phyloP scores from a whole-genome alignment of 2,113 vertebrate genomes.

The Chloropsis cyanopogon region DNA sequence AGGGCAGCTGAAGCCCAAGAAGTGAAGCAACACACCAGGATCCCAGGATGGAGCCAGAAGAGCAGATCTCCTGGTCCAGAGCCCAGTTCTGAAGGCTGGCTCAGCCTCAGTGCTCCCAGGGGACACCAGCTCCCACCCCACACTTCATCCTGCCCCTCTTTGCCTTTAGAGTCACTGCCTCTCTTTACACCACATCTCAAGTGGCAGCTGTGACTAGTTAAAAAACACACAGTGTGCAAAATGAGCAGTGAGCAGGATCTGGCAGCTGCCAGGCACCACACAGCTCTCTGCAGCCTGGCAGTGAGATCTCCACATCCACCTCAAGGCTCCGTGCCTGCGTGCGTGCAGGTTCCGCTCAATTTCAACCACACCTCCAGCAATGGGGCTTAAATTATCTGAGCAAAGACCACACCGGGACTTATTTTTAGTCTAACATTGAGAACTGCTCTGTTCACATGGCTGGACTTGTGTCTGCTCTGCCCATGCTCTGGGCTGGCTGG shows the following conservation, averaged over 20 bases:
- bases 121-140: not conserved
- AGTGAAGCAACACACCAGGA: not conserved
- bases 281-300: not conserved
- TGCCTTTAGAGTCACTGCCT: not conserved
- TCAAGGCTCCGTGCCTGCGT: not conserved
- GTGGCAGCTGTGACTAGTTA: not conserved
- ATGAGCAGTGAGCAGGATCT: rapidly evolving
- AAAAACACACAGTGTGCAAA: not conserved
- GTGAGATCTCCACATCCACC: rapidly evolving
- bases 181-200: not conserved
- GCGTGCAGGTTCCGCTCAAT: not conserved
- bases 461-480: not conserved
- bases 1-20: not conserved
- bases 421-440: not conserved
- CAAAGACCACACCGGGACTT: not conserved
- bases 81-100: not conserved
- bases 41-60: not conserved
- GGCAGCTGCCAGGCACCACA: not conserved
- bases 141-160: not conserved
- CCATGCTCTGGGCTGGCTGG: not conserved
- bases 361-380: not conserved
- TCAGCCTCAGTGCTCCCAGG: not conserved
- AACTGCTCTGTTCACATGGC: not conserved
- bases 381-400: not conserved
- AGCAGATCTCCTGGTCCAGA: not conserved